phyloP scores from a whole-genome alignment of 2,113 vertebrate genomes.

The Ictalurus punctatus region DNA sequence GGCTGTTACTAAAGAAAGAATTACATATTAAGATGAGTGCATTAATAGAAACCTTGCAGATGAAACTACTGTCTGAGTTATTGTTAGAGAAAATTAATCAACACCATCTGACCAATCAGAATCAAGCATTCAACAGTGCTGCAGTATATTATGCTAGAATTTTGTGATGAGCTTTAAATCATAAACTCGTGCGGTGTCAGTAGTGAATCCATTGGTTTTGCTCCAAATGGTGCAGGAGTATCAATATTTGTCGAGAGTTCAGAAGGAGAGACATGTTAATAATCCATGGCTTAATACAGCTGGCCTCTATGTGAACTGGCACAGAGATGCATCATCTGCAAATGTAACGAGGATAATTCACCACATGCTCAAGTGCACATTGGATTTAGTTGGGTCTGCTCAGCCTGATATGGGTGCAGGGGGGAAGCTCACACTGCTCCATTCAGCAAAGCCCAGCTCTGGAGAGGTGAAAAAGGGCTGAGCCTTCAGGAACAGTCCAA shows the following conservation, averaged over 20 bases:
- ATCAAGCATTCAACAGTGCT: not conserved
- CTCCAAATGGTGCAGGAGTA: constrained; percentile 41
- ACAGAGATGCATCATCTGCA: constrained; percentile 55
- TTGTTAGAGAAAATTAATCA: not conserved
- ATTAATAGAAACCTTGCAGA: not conserved
- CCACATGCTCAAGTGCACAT: constrained; percentile 61
- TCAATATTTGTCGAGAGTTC: constrained; percentile 54
- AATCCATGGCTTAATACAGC: constrained; percentile 49
- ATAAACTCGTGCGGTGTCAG: not conserved
- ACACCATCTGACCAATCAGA: no score
- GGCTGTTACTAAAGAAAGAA: not conserved
- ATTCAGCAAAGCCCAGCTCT: not conserved
- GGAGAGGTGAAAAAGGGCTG: not conserved
- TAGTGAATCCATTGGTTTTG: not conserved
- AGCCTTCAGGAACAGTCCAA: constrained; percentile 10
- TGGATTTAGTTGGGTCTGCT: constrained; percentile 61
- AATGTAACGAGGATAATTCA: constrained; percentile 59
- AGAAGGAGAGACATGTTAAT: constrained; percentile 52
- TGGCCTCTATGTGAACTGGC: constrained; percentile 32
- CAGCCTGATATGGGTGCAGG: not conserved
- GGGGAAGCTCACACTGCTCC: not conserved
- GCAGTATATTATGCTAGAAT: not conserved
- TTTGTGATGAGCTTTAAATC: constrained; percentile 3
- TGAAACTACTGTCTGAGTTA: not conserved
- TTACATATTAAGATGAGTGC: not conserved